phyloP scores from a whole-genome alignment of 1,140 invertebrate species.

The Pseudomyrmex gracilis region DNA sequence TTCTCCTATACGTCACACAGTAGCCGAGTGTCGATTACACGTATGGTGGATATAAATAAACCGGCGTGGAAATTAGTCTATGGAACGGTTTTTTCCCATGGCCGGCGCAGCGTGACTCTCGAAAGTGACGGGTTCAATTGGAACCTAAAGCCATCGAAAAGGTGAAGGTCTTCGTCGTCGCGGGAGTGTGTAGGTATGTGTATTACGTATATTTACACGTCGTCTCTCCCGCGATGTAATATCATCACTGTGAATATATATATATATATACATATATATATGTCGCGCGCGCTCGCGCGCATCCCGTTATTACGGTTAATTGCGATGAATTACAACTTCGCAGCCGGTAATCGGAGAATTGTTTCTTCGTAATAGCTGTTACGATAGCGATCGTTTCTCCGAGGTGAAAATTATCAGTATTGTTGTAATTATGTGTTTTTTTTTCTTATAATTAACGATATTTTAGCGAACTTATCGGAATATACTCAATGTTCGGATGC shows the following conservation, averaged over 20 bases:
- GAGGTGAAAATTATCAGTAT: neutral
- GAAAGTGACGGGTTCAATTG: constrained; percentile 47
- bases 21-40: constrained; percentile 76
- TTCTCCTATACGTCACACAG: constrained; percentile 65
- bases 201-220: neutral
- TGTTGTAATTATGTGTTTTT: neutral
- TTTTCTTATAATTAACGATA: neutral
- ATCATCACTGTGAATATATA: constrained; percentile 2
- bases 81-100: constrained; percentile 52
- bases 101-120: constrained; percentile 48
- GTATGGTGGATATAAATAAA: constrained; percentile 70
- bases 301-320: constrained; percentile 52
- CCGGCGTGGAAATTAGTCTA: constrained; percentile 71
- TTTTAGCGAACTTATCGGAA: neutral
- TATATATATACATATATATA: no score
- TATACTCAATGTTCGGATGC: neutral
- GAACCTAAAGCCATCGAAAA: neutral
- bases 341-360: constrained; percentile 26
- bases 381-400: neutral
- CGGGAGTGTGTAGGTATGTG: neutral
- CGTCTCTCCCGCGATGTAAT: constrained; percentile 30
- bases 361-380: constrained; percentile 36
- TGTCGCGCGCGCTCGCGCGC: neutral
- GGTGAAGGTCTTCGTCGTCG: constrained; percentile 13
- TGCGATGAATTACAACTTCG: constrained; percentile 29